phyloP scores from a whole-genome alignment of 2,113 vertebrate species.

The Lepisosteus osseus region DNA sequence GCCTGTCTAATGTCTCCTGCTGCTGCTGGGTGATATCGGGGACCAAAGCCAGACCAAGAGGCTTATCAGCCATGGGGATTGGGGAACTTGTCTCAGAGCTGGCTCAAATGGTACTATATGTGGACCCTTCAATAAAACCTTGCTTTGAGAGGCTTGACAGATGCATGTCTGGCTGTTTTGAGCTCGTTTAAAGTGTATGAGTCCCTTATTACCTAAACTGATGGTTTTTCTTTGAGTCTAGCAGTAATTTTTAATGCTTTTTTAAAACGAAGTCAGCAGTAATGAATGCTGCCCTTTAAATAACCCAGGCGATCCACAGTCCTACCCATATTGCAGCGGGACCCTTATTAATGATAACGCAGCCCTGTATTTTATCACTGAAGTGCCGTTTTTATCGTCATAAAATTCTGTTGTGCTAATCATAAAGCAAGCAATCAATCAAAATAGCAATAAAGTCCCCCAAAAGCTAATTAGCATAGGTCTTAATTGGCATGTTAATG shows the following conservation, averaged over 20 bases:
- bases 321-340: background rate
- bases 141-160: too few relatives aligned
- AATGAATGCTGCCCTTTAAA: background rate
- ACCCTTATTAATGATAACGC: background rate
- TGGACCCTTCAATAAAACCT: too few relatives aligned
- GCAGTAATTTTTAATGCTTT: too few relatives aligned
- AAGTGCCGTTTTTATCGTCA: background rate
- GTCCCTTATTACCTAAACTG: too few relatives aligned
- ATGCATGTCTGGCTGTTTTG: too few relatives aligned
- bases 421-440: slow-evolving; percentile 9
- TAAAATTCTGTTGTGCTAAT: slow-evolving; percentile 6
- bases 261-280: background rate
- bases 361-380: background rate
- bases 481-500: slow-evolving; percentile 16
- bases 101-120: too few relatives aligned
- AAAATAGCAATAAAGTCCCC: slow-evolving; percentile 15
- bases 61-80: too few relatives aligned
- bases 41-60: too few relatives aligned
- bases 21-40: too few relatives aligned
- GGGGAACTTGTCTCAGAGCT: too few relatives aligned
- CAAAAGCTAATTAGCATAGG: slow-evolving; percentile 12
- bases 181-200: too few relatives aligned
- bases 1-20: background rate
- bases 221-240: too few relatives aligned
- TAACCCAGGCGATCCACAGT: background rate